Conservation (phyloP, 1,140 invertebrate genomes). For the Paralvinella palmiformis region DNA sequence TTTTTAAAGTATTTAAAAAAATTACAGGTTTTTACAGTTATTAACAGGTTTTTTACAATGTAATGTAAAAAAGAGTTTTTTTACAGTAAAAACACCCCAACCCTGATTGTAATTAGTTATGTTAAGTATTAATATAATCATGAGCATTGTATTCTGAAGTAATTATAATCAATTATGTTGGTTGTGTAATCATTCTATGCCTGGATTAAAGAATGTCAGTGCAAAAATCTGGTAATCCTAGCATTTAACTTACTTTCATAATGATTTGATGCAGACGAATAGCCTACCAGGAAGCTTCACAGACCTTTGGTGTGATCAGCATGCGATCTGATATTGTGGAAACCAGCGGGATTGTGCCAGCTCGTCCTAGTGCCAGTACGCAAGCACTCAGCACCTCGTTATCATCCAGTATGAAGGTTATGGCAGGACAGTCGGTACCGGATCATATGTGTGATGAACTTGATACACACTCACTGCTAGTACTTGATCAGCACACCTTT, state of each 20-base stretch:
- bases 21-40: no score
- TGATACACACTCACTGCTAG: conserved; percentile 84
- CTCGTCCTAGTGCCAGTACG: conserved; percentile 71
- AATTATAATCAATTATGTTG: no score
- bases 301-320: conserved; percentile 91
- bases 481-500: conserved; percentile 96
- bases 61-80: no score
- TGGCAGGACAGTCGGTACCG: conserved; percentile 24
- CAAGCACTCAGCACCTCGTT: conserved; percentile 59
- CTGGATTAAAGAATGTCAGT: no score
- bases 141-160: no score
- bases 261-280: conserved; percentile 58
- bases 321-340: conserved; percentile 75
- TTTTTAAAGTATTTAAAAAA: no score
- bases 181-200: no score
- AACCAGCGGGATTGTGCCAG: conserved; percentile 60
- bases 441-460: conserved; percentile 66
- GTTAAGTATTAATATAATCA: no score
- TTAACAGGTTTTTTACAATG: no score
- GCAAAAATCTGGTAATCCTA: no score
- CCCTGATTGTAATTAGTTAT: no score
- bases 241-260: background rate
- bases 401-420: conserved; percentile 43
- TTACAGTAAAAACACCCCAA: no score
- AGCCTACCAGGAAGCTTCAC: conserved; percentile 86